Percentiles rank a stretch among this genome's conserved stretches.
Evolutionary conservation across 2,797 vertebrate genomes (phyloP).

Genomic region (Cuculus canorus): DNA sequence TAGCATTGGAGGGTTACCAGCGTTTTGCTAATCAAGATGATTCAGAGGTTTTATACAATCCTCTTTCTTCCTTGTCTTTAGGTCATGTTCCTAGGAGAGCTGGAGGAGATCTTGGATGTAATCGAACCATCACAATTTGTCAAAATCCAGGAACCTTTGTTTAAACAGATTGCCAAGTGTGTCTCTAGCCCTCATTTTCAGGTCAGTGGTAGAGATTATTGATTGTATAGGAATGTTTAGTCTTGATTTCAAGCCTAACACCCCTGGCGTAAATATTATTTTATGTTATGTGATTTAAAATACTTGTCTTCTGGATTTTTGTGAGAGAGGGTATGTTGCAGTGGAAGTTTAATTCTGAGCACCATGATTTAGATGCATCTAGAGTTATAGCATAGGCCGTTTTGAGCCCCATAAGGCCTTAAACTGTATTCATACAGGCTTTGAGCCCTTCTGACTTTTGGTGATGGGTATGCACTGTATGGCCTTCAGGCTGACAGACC

Average conservation of each 20-base stretch:
- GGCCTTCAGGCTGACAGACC: not conserved
- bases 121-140: conserved; percentile 98
- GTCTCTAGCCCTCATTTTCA: conserved; percentile 99
- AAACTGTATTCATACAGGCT: not conserved
- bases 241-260: not conserved
- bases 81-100: conserved; percentile 98
- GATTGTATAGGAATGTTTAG: not conserved
- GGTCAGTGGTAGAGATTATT: conserved; percentile 76
- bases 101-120: conserved; percentile 98
- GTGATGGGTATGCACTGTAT: fast-evolving
- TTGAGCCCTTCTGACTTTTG: not conserved
- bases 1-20: not conserved
- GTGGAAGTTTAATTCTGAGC: not conserved
- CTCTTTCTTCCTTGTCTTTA: conserved; percentile 58
- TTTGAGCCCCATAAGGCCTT: not conserved
- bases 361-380: not conserved
- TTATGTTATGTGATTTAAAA: not conserved
- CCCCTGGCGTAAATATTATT: not conserved
- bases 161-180: conserved; percentile 98
- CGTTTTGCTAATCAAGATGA: not conserved
- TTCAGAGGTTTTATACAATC: not conserved
- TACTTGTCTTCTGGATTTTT: not conserved
- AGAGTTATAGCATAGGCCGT: not conserved
- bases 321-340: not conserved
- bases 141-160: conserved; percentile 98